Base-by-base conservation (phyloP, 2,797 vertebrate genomes). In the Cyclopterus lumpus region DNA sequence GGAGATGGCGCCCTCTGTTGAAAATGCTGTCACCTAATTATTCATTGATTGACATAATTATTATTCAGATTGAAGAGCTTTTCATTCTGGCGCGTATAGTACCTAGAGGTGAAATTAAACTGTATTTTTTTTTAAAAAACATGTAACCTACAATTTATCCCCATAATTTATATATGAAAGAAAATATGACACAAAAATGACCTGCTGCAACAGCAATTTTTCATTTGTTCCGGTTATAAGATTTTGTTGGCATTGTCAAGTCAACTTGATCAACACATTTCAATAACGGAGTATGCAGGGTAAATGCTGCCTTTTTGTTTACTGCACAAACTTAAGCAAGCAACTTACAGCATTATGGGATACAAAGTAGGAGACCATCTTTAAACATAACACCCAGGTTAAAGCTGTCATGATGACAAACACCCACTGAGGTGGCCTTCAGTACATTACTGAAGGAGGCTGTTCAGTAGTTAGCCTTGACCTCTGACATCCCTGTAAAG, bases 1-100 rank as follows among this genome's bases (percentile, higher is more conserved):
- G 77, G 61, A 73, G 73, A 71, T 68, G 71, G 83, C 67, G 79
- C 87, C 88, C 84, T 79, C 91, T 91, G 61, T 88, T 79, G 86
- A 87, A 75, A 77, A 28, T 26, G 64, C 1, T 34, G 18, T 15
- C 9, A 14, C 12, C 36, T 34, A 26, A 40, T 55, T 14, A 18
- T 54, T 30, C 0, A 42, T 48, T 32, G 58, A 26, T 58, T 59
- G 44, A 12, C 2, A 58, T 18, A 62, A 34, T 24, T 7, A 14
- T 11, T 24, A 8, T 49, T 20, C 1, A 2, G 3, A 24, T 42
- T 16, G 0, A 40, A 16, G 16, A 12, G 3, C 4, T 24, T 68
- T 49, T 28, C 0, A 68, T 22, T 16, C 5, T n/a, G 46, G 36
- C 5, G 48, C 15, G 1, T n/a, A 26, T 2, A 54, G 38, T 3